These are phyloP conservation scores for Rhizoglyphus robini DNA, from an alignment of 1,140 invertebrate genomes.

Conservation along the genomic window DNA sequence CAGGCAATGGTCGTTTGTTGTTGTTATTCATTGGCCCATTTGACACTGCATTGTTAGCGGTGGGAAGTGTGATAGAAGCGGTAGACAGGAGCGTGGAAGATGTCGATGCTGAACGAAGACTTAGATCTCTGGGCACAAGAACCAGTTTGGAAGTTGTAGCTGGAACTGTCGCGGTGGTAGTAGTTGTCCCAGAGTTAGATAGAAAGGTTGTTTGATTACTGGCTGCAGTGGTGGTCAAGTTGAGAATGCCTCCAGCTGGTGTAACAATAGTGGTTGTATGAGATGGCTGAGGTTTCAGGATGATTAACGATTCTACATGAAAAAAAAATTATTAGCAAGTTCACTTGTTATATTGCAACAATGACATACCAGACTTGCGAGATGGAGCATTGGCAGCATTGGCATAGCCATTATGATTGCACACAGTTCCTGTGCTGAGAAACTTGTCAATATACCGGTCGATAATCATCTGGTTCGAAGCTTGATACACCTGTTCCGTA, in stretches of 20 bases:
- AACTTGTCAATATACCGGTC: constrained; percentile 34
- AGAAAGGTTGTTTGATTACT: neutral
- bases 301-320: neutral
- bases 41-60: neutral
- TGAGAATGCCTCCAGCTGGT: neutral
- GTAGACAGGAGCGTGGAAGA: no score
- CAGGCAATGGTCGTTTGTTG: neutral
- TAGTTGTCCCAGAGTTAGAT: no score
- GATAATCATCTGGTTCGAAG: constrained; percentile 31
- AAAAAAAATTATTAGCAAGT: neutral
- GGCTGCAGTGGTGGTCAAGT: constrained; percentile 2
- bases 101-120: neutral
- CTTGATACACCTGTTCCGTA: constrained; percentile 3
- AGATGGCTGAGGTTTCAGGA: neutral
- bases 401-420: constrained; percentile 10
- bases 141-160: neutral
- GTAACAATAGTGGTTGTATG: neutral
- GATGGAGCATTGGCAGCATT: neutral
- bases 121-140: constrained; percentile 2
- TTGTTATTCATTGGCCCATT: neutral
- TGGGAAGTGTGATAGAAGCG: neutral
- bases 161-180: neutral
- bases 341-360: constrained; percentile 1
- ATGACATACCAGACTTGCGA: constrained; percentile 17
- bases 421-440: constrained; percentile 16